These are phyloP conservation scores for Pseudococcus jackbeardsleyi DNA, from an alignment of 2,888 invertebrate genomes.

Conservation along the genomic window DNA sequence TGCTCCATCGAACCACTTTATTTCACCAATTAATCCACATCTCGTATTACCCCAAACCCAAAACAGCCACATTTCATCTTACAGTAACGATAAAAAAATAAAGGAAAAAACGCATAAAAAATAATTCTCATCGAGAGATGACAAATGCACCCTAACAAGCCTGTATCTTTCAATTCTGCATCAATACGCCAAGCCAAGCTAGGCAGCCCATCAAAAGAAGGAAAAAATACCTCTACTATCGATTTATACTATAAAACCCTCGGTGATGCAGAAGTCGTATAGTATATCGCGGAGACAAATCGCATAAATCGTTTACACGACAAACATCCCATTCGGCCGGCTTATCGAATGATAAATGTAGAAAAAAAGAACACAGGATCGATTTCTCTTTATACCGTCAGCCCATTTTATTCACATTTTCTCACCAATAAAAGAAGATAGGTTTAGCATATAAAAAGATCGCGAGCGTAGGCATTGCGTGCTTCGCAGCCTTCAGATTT, in stretches of 20 bases:
- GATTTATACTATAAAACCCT: neutral
- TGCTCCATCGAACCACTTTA: neutral
- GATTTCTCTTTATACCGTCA: neutral
- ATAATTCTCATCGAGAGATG: constrained; percentile 18
- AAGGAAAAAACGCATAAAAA: neutral
- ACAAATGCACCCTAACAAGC: constrained; percentile 39
- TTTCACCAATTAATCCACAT: neutral
- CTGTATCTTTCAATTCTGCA: neutral
- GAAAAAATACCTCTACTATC: neutral
- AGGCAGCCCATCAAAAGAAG: neutral
- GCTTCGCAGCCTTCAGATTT: neutral
- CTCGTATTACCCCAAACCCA: neutral
- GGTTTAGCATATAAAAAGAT: constrained; percentile 33
- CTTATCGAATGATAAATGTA: constrained; percentile 10
- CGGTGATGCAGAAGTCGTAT: neutral
- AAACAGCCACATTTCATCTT: neutral
- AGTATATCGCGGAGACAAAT: neutral
- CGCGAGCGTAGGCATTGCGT: neutral
- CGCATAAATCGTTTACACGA: constrained; percentile 31
- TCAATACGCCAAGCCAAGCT: neutral
- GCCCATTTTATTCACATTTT: constrained; percentile 46
- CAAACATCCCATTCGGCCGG: constrained; percentile 27
- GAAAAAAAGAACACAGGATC: constrained; percentile 1
- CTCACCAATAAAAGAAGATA: constrained; percentile 4
- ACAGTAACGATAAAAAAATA: neutral